A percentile compares a stretch with the other conserved stretches of the same genome.
Conservation (phyloP, 23 tunicate species). For the Diplosoma virens region DNA sequence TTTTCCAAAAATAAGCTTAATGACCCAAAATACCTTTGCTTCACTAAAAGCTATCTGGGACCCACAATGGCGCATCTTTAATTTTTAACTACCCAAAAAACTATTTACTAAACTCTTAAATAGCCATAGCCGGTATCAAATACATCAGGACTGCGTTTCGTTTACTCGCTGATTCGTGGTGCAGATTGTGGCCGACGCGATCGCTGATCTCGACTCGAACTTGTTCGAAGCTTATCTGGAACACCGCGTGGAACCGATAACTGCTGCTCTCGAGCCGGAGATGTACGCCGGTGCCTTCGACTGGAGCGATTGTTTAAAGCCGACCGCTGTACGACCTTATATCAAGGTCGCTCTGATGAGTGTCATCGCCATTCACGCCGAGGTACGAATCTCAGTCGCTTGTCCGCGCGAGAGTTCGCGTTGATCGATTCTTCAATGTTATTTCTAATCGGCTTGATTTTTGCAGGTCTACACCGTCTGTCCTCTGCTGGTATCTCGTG, state of each 20-base stretch:
- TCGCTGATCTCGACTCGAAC: slow-evolving; percentile 55
- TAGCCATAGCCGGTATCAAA: too few species aligned
- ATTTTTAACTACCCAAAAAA: too few species aligned
- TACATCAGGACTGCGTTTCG: too few species aligned
- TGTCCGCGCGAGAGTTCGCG: not conserved
- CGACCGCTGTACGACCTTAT: slow-evolving; percentile 89
- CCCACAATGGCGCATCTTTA: too few species aligned
- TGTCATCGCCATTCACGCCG: slow-evolving; percentile 84
- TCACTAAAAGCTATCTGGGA: too few species aligned
- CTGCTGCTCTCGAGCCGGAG: slow-evolving; percentile 66
- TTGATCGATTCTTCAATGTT: not conserved
- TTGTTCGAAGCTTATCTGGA: slow-evolving; percentile 80
- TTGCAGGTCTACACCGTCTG: slow-evolving; percentile 67
- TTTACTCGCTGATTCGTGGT: not conserved
- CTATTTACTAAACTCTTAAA: too few species aligned
- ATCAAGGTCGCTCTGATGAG: slow-evolving; percentile 74
- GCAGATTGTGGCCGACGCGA: not conserved
- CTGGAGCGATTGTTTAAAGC: slow-evolving; percentile 75
- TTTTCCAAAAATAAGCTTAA: too few species aligned
- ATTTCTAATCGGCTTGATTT: too few species aligned
- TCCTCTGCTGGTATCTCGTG: slow-evolving; percentile 48
- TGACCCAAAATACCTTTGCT: too few species aligned
- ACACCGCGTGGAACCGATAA: slow-evolving; percentile 76
- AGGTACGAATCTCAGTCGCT: slow-evolving; percentile 35
- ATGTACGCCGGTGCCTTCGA: slow-evolving; percentile 90